Evolutionary conservation across 2,113 vertebrate species (phyloP), one percentile per base, ranked within the genome.

Genomic region (Sapayoa aenigma): DNA sequence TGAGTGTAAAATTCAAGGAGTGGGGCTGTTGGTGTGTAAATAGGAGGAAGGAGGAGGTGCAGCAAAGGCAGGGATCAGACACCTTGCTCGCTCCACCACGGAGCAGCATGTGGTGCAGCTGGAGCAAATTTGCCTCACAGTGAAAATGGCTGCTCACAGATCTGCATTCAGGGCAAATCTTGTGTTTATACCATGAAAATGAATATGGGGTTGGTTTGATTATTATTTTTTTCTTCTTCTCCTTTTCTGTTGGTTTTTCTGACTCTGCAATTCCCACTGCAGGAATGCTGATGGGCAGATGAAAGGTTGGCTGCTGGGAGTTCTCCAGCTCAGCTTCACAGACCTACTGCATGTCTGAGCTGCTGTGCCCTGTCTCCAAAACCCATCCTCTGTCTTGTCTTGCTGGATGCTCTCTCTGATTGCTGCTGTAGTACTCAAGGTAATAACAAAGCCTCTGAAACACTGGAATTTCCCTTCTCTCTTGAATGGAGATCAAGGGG

Each of bases 81-180:
- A 1, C 0, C 7, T 37, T 79, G 41, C 20, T 69, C 6, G 2
- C 42, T 23, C 63, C 35, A 1, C 17, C 37, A 2, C 0, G 0
- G n/a, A 44, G 47, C 76, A 22, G 41, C 24, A 1, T 3, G 0
- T 0, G 39, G 21, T 8, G 66, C 55, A 65, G 65, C 65, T 60
- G 76, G 53, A 69, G 60, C 52, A 39, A 6, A 11, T 11, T 6
- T 9, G 18, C 12, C 37, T 42, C 46, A 49, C 85, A 44, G 56
- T 5, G 9, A 37, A 73, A 41, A 49, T 5, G 9, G 6, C 73
- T 44, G 14, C 15, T 82, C 46, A 7, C 68, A 44, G 49, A 30
- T 47, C 60, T 16, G 60, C 1, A 2, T 65, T 78, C 21, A 79
- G 80, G 74, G 62, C 81, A 65, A 56, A 28, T 44, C 71, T 75